Evolutionary conservation across 2,888 invertebrate genomes (phyloP).

Genomic region (Penaeus monodon): DNA sequence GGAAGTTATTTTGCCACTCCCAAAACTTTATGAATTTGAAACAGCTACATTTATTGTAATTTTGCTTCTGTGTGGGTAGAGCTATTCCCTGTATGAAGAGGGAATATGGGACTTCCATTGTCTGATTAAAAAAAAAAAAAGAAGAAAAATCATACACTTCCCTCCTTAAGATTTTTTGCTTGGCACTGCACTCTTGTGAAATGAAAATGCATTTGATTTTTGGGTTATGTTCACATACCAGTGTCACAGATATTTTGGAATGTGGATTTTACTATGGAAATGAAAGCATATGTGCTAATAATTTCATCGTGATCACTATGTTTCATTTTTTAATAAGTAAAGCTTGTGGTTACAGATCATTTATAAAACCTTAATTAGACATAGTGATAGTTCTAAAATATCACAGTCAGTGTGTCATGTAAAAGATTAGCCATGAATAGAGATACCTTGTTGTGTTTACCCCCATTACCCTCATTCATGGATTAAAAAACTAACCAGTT

Average conservation of each 20-base stretch:
- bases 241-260: background rate
- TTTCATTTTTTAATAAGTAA: too few relatives aligned
- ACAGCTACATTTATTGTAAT: slow-evolving; percentile 41
- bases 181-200: background rate
- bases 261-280: background rate
- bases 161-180: slow-evolving; percentile 20
- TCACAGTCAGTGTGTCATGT: too few relatives aligned
- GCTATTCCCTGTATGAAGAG: slow-evolving; percentile 44
- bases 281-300: background rate
- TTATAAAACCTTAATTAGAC: too few relatives aligned
- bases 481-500: too few relatives aligned
- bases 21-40: slow-evolving; percentile 40
- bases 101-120: slow-evolving; percentile 46
- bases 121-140: background rate
- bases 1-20: slow-evolving; percentile 38
- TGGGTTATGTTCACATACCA: background rate
- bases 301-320: too few relatives aligned
- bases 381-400: too few relatives aligned
- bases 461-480: too few relatives aligned
- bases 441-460: too few relatives aligned
- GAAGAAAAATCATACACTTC: slow-evolving; percentile 27
- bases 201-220: too few relatives aligned
- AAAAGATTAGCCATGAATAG: too few relatives aligned
- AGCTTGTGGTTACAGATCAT: too few relatives aligned
- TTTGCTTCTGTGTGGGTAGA: slow-evolving; percentile 55